phyloP scores from a whole-genome alignment of 2,797 vertebrate genomes.

The Coregonus ussuriensis region DNA sequence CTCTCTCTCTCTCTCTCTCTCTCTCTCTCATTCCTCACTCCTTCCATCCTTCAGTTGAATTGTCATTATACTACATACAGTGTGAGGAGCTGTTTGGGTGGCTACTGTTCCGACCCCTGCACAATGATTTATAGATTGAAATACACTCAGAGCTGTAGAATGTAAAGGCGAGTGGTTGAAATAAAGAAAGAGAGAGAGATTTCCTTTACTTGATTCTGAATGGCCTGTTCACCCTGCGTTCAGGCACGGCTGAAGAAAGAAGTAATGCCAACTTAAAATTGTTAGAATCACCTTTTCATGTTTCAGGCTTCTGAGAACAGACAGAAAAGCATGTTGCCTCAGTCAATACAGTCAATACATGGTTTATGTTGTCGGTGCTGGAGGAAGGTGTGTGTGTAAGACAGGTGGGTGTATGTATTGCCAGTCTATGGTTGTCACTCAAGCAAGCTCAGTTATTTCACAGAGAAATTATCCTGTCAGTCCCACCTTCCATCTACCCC shows the following conservation, averaged over 20 bases:
- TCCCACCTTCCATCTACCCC: constrained; percentile 3
- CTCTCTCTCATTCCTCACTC: too few species aligned
- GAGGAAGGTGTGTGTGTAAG: too few species aligned
- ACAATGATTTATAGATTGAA: not conserved
- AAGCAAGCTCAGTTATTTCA: constrained; percentile 59
- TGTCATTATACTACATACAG: too few species aligned
- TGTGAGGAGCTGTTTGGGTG: not conserved
- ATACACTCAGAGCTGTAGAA: not conserved
- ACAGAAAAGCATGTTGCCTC: not conserved
- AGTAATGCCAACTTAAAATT: not conserved
- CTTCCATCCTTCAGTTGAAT: not conserved
- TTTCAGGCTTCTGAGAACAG: not conserved
- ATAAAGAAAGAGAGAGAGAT: not conserved
- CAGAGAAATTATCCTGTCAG: constrained; percentile 60
- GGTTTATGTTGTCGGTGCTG: too few species aligned
- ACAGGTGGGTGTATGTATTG: not conserved
- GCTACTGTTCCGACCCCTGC: not conserved
- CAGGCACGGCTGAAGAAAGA: not conserved
- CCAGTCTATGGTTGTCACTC: constrained; percentile 42
- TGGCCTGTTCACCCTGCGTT: not conserved
- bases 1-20: not conserved
- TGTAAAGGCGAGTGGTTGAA: not conserved
- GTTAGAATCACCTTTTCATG: too few species aligned
- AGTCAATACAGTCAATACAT: not conserved
- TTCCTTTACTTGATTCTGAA: not conserved